Evolutionary conservation across 2,888 invertebrate species (phyloP), one percentile per base, ranked within the genome.

Genomic region (Cheilosia pagana): DNA sequence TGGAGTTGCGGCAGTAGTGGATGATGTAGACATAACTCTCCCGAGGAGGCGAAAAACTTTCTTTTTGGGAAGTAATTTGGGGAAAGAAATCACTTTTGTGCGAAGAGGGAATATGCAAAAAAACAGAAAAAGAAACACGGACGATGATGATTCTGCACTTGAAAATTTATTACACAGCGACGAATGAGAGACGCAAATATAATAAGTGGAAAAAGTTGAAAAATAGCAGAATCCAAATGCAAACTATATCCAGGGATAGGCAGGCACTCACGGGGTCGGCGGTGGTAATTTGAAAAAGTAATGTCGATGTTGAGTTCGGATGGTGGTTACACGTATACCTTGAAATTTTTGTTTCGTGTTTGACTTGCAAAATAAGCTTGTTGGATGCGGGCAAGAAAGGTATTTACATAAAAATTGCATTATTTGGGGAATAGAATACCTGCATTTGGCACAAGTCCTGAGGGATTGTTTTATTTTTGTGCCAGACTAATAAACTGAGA

Each of bases 251-350:
- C 35, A 35, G 12, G 35, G 3, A 52, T 35, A 63, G n/a, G 10
- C 10, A 21, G 25, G 10, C 25, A 2, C 63, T n/a, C n/a, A 10
- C 21, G 12, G 31, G 21, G 28, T 19, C 19, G 67, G 45, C 23
- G 14, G 39, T 60, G 53, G 72, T 74, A 75, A 77, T 62, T 77
- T 77, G 55, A 67, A 77, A 77, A 82, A 82, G 67, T 77, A 67
- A 77, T 57, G 65, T 31, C 28, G 65, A 60, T 67, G 77, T 39
- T 53, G 60, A 72, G 50, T 28, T 76, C 65, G 67, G 76, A 67
- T 76, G 76, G 71, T 77, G 76, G 65, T 53, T n/a, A n/a, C n/a
- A n/a, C n/a, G 55, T 81, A 28, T 59, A 53, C n/a, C 39, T 57
- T 60, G 59, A 67, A 55, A 50, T 76, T 53, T 31, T 72, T 60